Base-by-base conservation (phyloP, 2,113 vertebrate genomes). In the Zonotrichia leucophrys region DNA sequence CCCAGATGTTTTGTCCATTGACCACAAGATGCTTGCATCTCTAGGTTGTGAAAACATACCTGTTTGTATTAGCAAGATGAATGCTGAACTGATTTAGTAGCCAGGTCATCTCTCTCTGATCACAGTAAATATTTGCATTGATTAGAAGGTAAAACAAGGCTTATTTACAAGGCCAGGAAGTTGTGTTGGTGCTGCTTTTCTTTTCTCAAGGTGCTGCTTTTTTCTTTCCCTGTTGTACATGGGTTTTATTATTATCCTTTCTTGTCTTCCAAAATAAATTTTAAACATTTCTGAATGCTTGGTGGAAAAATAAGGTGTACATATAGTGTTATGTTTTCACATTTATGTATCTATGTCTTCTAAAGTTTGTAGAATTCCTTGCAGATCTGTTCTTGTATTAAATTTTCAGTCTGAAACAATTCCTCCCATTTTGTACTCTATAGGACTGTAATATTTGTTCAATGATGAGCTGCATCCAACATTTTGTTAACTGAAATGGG, bases 401-500 rank as follows among this genome's bases (percentile, higher is more conserved):
- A 87, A 87, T 83, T 74, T 87, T 92, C 55, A 28, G 50, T 95
- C 78, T 31, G 92, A 95, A 97, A 77, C 86, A 92, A 62, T 95
- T 94, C 92, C 39, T 93, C 62, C 58, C 52, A 46, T 95, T 98
- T 97, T 83, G 93, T 96, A 90, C 96, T 97, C 95, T 84, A 12
- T 47, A 59, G 89, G 95, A 82, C 96, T 96, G 91, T 94, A 96
- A 97, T 97, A 98, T 97, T 98, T 98, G 96, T 92, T 95, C 96
- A 96, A 95, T 92, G 97, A 97, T 98, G 97, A 98, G 97, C 95
- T 96, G 85, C 95, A 90, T 96, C 97, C 98, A 97, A 79, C 90
- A 92, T 96, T 97, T 96, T 98, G 98, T 98, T 98, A 98, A 97
- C 97, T 74, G 89, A 98, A 99, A 99, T 99, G 92, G 97, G 97